Evolutionary conservation across 2,888 invertebrate genomes (phyloP).

Genomic region (Phaonia tiefii): DNA sequence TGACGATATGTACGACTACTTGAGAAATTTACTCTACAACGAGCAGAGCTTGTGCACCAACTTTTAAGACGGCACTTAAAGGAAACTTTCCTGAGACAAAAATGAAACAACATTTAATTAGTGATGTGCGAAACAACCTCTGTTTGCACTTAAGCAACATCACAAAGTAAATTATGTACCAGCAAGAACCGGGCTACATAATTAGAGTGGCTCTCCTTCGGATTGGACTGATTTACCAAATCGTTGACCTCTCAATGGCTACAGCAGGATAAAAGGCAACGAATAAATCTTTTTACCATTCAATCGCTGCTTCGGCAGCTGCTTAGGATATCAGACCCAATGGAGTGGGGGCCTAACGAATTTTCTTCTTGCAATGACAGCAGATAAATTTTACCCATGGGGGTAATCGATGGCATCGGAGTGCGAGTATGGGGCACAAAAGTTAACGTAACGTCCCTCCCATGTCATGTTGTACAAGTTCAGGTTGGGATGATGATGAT

Average conservation of each 20-base stretch:
- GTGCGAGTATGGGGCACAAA: neutral
- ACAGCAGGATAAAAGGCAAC: neutral
- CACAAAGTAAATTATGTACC: conserved; percentile 36
- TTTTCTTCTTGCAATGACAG: conserved; percentile 73
- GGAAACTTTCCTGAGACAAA: conserved; percentile 54
- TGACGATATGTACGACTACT: conserved; percentile 47
- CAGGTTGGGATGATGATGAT: conserved; percentile 59
- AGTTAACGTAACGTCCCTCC: conserved; percentile 44
- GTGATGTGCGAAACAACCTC: conserved; percentile 69
- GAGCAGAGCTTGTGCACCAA: conserved; percentile 39
- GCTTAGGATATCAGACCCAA: too few relatives aligned
- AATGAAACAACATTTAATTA: conserved; percentile 71
- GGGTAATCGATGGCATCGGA: conserved; percentile 76
- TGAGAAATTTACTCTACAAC: conserved; percentile 25
- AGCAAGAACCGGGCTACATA: neutral
- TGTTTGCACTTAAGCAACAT: conserved; percentile 65
- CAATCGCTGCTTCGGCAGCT: conserved; percentile 43
- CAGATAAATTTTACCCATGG: conserved; percentile 80
- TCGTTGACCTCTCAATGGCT: neutral
- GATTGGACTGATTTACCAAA: conserved; percentile 3
- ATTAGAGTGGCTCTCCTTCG: neutral
- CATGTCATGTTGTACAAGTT: conserved; percentile 48
- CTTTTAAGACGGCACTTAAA: conserved; percentile 60
- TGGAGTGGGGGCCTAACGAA: conserved; percentile 52
- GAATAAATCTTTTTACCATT: conserved; percentile 64